Conservation (phyloP, 2,888 invertebrate species). For the Brachyptera risi region DNA sequence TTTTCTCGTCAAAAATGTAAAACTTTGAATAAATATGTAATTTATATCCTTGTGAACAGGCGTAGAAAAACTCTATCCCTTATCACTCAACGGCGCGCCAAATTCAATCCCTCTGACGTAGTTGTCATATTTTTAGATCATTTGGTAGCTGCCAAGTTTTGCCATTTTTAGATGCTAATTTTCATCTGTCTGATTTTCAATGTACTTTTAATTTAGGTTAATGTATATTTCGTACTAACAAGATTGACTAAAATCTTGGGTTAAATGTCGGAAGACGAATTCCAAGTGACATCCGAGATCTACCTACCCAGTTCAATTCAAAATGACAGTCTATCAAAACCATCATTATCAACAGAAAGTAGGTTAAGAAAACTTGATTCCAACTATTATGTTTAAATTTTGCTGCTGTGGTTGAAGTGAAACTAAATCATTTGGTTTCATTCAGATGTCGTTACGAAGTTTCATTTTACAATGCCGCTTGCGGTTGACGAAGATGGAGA, state of each 20-base stretch:
- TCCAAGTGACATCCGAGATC: slow-evolving; percentile 35
- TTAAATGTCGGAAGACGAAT: slow-evolving; percentile 32
- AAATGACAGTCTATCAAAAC: slow-evolving; percentile 21
- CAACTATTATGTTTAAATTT: background rate
- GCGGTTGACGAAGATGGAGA: slow-evolving; percentile 66
- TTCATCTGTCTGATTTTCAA: background rate
- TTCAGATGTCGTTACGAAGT: slow-evolving; percentile 68
- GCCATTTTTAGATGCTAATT: background rate
- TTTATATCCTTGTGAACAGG: too few relatives aligned
- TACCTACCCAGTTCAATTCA: slow-evolving; percentile 27
- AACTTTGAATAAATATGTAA: too few relatives aligned
- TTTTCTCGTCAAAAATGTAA: too few relatives aligned
- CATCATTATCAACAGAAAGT: slow-evolving; percentile 30
- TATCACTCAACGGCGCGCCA: background rate
- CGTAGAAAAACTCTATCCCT: too few relatives aligned
- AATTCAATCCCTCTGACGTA: background rate
- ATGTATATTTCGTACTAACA: background rate
- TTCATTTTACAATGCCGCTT: slow-evolving; percentile 57
- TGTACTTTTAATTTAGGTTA: too few relatives aligned
- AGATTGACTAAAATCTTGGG: background rate
- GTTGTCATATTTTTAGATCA: background rate
- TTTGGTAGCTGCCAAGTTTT: background rate
- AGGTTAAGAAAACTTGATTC: slow-evolving; percentile 23
- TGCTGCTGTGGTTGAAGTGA: background rate
- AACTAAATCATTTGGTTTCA: background rate